Evolutionary conservation across 2,888 invertebrate species (phyloP).

Genomic region (Drosophila parthenogenetica): DNA sequence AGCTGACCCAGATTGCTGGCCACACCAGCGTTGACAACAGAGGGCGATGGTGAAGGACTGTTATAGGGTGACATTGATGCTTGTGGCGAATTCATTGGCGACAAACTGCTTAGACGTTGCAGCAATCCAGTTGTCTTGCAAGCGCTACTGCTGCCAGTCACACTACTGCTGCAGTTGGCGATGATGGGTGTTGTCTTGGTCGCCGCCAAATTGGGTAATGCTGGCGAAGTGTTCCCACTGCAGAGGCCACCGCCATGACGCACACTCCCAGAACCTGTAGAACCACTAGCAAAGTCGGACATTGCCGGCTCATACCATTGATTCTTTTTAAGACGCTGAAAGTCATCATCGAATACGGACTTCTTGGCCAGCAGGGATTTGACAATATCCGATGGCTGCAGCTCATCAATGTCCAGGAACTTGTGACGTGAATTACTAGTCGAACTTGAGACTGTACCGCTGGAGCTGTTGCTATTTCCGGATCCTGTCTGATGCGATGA

Average conservation of each 20-base stretch:
- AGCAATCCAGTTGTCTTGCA: slow-evolving; percentile 70
- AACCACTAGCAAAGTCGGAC: slow-evolving; percentile 55
- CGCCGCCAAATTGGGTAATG: slow-evolving; percentile 83
- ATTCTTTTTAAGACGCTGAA: slow-evolving; percentile 94
- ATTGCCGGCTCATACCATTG: slow-evolving; percentile 90
- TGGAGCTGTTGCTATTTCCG: slow-evolving; percentile 80
- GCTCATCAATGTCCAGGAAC: slow-evolving; percentile 91
- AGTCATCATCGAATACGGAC: slow-evolving; percentile 98
- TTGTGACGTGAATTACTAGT: slow-evolving; percentile 88
- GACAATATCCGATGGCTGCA: slow-evolving; percentile 97
- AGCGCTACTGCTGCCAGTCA: slow-evolving; percentile 32
- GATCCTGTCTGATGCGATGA: slow-evolving; percentile 58
- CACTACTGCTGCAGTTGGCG: slow-evolving; percentile 56
- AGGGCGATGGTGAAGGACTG: slow-evolving; percentile 85
- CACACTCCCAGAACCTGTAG: slow-evolving; percentile 16
- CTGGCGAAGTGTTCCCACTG: slow-evolving; percentile 81
- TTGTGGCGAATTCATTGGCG: slow-evolving; percentile 85
- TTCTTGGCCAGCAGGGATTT: slow-evolving; percentile 95
- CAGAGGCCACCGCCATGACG: slow-evolving; percentile 58
- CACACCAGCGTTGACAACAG: slow-evolving; percentile 64
- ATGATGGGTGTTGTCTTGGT: slow-evolving; percentile 75
- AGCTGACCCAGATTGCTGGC: slow-evolving; percentile 38
- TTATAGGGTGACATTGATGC: slow-evolving; percentile 84
- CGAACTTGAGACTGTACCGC: slow-evolving; percentile 86
- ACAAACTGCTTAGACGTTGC: slow-evolving; percentile 83